Percentiles rank a stretch among this genome's conserved stretches.
These are phyloP conservation scores for Aphodius sticticus DNA, from an alignment of 2,888 invertebrate genomes.

Conservation along the genomic window DNA sequence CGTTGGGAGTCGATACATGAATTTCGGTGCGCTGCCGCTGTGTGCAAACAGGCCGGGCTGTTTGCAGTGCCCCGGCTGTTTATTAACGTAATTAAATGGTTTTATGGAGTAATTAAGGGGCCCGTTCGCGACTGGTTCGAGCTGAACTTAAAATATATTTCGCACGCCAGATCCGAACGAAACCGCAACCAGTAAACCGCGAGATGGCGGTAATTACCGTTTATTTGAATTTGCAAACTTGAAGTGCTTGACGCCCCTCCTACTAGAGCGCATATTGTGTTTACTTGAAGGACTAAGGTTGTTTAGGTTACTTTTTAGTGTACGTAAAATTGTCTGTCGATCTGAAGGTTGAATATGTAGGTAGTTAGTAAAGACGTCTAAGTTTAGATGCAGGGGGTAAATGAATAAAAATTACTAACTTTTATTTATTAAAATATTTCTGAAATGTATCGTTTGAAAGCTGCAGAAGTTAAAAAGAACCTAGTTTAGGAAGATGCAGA, in stretches of 20 bases:
- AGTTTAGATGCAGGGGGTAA: no score
- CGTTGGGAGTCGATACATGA: not conserved
- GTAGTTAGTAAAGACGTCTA: no score
- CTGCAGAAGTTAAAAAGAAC: no score
- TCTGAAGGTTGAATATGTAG: no score
- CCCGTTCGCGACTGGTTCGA: not conserved
- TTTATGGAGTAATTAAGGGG: not conserved
- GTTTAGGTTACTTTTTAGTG: not conserved
- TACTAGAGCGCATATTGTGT: not conserved
- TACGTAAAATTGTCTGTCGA: not conserved
- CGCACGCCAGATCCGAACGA: not conserved
- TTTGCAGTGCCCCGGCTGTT: not conserved
- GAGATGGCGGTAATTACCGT: not conserved
- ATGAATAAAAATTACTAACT: no score
- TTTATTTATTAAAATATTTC: no score
- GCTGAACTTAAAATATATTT: not conserved
- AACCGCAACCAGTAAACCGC: slow-evolving; percentile 4
- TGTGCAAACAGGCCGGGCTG: not conserved
- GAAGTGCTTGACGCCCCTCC: not conserved
- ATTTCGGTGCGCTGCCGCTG: not conserved
- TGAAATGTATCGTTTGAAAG: no score
- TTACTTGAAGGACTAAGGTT: not conserved
- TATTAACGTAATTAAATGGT: slow-evolving; percentile 4
- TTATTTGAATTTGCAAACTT: slow-evolving; percentile 4
- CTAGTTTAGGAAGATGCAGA: no score